These are phyloP conservation scores for Acutogordius australiensis DNA, from an alignment of 2,888 invertebrate species.

Conservation along the genomic window DNA sequence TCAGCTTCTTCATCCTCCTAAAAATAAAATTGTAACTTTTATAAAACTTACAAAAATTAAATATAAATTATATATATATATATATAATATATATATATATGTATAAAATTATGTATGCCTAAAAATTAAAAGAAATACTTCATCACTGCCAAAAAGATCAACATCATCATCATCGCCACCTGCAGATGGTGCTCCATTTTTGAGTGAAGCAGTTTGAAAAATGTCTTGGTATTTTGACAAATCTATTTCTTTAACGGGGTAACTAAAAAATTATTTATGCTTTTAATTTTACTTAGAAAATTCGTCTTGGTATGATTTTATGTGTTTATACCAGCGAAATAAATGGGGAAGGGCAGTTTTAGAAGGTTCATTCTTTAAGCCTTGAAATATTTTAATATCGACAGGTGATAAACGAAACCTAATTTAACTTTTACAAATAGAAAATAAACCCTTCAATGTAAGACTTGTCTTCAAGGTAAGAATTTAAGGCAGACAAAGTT, in stretches of 20 bases:
- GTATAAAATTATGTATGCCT: no score
- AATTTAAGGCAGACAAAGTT: neutral
- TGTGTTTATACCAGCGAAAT: conserved; percentile 4
- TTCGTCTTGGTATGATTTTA: conserved; percentile 9
- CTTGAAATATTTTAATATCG: conserved; percentile 4
- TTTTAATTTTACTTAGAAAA: conserved; percentile 1
- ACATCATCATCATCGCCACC: neutral
- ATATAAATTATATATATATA: no score
- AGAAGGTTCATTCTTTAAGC: neutral
- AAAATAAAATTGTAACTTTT: conserved; percentile 10
- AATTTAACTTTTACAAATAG: no score
- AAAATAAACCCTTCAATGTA: conserved; percentile 9
- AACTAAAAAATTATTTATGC: neutral
- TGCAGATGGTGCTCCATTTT: no score
- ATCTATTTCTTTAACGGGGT: neutral
- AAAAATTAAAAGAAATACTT: no score
- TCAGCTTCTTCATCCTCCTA: conserved; percentile 45
- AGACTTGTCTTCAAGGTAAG: neutral
- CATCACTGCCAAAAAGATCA: conserved; percentile 9
- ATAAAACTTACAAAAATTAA: neutral
- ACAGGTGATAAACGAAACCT: conserved; percentile 6
- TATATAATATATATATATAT: no score
- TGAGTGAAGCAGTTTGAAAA: neutral
- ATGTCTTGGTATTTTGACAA: neutral
- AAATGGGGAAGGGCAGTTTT: neutral